A percentile compares a stretch with the other conserved stretches of the same genome.
Evolutionary conservation across 2,113 vertebrate species (phyloP).

Genomic region (Nicator chloris): DNA sequence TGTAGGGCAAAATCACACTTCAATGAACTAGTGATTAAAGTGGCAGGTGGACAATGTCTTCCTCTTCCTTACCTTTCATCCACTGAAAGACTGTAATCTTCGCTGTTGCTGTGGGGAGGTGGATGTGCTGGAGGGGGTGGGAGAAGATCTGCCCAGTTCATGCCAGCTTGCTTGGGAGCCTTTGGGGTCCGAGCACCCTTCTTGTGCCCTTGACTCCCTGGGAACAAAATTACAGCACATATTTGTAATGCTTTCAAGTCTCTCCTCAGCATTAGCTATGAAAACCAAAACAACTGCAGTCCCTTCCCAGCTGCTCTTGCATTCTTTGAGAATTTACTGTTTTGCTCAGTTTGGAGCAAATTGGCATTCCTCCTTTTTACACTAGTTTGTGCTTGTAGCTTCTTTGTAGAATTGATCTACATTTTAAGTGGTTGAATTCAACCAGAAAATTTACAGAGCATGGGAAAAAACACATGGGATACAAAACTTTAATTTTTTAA

Average conservation of each 20-base stretch:
- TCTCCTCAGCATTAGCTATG: not conserved
- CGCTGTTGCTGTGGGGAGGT: slow-evolving; percentile 84
- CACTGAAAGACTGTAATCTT: slow-evolving; percentile 86
- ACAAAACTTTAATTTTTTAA: slow-evolving; percentile 53
- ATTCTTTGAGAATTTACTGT: not conserved
- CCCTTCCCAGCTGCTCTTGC: not conserved
- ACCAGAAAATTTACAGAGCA: not conserved
- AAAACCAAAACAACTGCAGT: not conserved
- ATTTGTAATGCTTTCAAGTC: not conserved
- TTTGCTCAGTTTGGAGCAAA: not conserved
- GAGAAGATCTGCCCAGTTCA: slow-evolving; percentile 97
- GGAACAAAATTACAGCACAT: not conserved
- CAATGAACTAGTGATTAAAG: not conserved
- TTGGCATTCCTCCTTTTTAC: not conserved
- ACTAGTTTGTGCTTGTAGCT: not conserved
- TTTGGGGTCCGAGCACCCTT: slow-evolving; percentile 90
- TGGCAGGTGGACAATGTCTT: not conserved
- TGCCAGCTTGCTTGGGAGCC: slow-evolving; percentile 89
- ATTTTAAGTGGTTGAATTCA: not conserved
- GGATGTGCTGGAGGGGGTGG: slow-evolving; percentile 94
- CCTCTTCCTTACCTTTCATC: slow-evolving; percentile 83
- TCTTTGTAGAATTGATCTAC: not conserved
- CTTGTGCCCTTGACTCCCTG: slow-evolving; percentile 98
- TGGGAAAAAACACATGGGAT: not conserved
- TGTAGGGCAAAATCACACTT: not conserved